Evolutionary conservation across 2,888 invertebrate genomes (phyloP).

Genomic region (Dromius quadrimaculatus): DNA sequence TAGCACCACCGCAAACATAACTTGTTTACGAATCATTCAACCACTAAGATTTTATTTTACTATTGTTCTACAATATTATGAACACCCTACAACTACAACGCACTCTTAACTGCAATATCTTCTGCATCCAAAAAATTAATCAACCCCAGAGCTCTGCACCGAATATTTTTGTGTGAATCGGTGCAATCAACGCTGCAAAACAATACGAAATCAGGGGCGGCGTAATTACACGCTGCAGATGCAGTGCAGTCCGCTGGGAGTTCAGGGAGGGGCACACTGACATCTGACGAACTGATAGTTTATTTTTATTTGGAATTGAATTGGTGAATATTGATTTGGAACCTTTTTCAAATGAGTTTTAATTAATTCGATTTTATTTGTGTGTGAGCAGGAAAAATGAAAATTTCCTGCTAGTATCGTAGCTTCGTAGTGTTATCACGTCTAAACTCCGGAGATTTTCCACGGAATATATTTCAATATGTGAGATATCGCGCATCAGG

Average conservation of each 20-base stretch:
- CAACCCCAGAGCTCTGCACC: slow-evolving; percentile 32
- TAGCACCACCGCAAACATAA: slow-evolving; percentile 35
- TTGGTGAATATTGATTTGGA: slow-evolving; percentile 2
- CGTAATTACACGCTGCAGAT: slow-evolving; percentile 28
- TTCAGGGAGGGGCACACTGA: slow-evolving; percentile 8
- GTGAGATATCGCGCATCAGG: slow-evolving; percentile 41
- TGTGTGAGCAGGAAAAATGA: slow-evolving; percentile 30
- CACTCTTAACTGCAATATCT: slow-evolving; percentile 2
- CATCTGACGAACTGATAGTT: slow-evolving; percentile 22
- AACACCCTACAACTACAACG: neutral
- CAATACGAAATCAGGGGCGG: slow-evolving; percentile 44
- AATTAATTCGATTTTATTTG: neutral
- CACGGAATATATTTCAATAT: slow-evolving; percentile 50
- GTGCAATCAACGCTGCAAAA: slow-evolving; percentile 38
- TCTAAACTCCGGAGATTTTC: slow-evolving; percentile 48
- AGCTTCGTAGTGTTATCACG: slow-evolving; percentile 37
- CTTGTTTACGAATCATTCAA: slow-evolving; percentile 45
- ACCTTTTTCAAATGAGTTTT: slow-evolving; percentile 4
- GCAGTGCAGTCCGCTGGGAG: slow-evolving; percentile 18
- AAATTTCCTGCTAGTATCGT: slow-evolving; percentile 42
- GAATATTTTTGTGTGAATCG: slow-evolving; percentile 45
- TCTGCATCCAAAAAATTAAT: slow-evolving; percentile 42
- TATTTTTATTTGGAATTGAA: slow-evolving; percentile 4
- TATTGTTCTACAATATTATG: too few species aligned
- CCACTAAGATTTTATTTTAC: slow-evolving; percentile 19